Evolutionary conservation across 2,797 vertebrate species (phyloP), one percentile per base, ranked within the genome.

Genomic region (Sylvilagus floridanus): DNA sequence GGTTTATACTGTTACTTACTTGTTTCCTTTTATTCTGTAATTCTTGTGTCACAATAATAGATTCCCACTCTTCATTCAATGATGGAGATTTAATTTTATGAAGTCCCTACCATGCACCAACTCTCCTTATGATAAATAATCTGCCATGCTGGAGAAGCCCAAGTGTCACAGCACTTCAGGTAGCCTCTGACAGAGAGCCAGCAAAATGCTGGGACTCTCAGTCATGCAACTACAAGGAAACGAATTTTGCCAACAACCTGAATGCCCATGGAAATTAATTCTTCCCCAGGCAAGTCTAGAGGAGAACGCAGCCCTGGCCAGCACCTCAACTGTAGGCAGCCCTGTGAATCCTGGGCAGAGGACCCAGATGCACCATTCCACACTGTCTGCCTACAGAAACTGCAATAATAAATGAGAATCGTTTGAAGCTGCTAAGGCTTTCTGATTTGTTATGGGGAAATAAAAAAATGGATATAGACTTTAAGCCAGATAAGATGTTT

Each of bases 11-110:
- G 32, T 16, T 72, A 6, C 57, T 69, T 65, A 42, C 42, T 52
- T 76, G 3, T 73, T 92, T 88, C 42, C 26, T 77, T 42, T 75
- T 21, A 65, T 28, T 71, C 72, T 47, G n/a, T 65, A 69, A 52
- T 69, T 71, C 71, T 88, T 68, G 75, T 87, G 24, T 57, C 47
- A 78, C 6, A 21, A 7, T 50, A 79, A 35, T 12, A 14, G 19
- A 17, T 75, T 84, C 73, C 77, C 52, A 71, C 32, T 76, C n/a
- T 66, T 90, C 65, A 24, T 42, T 71, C 28, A 72, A 22, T 81
- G 22, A 47, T 63, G 50, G 19, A 75, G 54, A 50, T 92, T 73
- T 86, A 69, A 54, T 47, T 63, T 63, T 88, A 57, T 54, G 10
- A 60, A 63, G 37, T 57, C 17, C 30, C 12, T 73, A 9, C 32